Conservation (phyloP, 2,113 vertebrate genomes). For the Myotis davidii region DNA sequence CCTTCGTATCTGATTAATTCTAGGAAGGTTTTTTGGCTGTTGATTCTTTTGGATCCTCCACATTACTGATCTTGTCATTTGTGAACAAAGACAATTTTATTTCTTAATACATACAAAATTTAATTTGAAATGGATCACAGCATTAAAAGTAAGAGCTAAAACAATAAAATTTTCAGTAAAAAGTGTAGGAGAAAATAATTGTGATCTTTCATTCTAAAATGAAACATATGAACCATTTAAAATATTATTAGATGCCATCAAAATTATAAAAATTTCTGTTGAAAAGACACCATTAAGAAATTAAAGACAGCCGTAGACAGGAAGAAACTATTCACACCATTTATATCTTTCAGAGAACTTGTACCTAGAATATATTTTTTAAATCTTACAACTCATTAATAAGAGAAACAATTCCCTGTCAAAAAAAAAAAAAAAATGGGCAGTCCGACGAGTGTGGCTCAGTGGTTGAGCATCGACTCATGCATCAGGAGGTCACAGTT, state of each 20-base stretch:
- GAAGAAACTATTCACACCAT: not conserved
- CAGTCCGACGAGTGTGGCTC: no score
- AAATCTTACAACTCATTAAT: not conserved
- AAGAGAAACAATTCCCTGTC: not conserved
- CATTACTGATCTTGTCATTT: not conserved
- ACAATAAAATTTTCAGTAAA: not conserved
- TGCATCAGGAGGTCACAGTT: no score
- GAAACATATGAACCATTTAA: not conserved
- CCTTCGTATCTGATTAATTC: not conserved
- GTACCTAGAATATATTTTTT: not conserved
- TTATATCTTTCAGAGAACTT: not conserved
- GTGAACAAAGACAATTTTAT: not conserved
- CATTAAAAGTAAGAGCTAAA: not conserved
- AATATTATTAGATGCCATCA: not conserved
- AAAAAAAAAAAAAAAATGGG: no score
- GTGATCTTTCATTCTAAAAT: not conserved
- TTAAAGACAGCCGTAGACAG: not conserved
- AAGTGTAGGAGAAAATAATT: not conserved
- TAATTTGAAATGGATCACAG: not conserved
- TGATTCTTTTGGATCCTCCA: not conserved
- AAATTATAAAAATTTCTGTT: not conserved
- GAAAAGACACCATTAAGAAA: constrained; percentile 1
- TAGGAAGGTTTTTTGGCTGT: not conserved
- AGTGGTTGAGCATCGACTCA: no score
- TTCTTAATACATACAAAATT: not conserved